phyloP scores from a whole-genome alignment of 2,888 invertebrate species.

The Teleogryllus oceanicus region DNA sequence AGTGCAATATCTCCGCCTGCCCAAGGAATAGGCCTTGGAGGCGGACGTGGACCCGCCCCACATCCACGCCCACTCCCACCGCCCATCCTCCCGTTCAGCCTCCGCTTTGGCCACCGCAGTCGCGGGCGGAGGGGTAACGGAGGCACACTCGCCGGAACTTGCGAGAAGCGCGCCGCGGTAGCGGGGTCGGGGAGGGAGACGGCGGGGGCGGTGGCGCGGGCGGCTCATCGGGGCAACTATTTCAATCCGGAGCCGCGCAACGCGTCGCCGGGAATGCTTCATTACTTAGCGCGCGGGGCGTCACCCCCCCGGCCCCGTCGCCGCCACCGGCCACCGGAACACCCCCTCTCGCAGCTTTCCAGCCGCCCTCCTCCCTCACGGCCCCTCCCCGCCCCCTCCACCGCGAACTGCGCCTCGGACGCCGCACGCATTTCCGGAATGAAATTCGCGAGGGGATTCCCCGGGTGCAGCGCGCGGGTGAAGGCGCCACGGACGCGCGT shows the following conservation, averaged over 20 bases:
- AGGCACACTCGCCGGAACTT: no score
- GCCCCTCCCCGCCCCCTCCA: neutral
- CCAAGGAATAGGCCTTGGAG: no score
- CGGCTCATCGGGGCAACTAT: conserved; percentile 3
- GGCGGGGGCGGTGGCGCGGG: neutral
- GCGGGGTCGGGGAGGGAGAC: neutral
- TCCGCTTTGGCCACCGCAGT: no score
- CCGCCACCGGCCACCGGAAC: neutral
- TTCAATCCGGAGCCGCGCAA: neutral
- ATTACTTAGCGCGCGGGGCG: neutral
- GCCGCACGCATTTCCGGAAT: conserved; percentile 1
- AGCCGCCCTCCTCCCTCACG: neutral
- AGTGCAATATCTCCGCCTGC: no score
- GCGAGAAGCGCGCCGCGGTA: no score
- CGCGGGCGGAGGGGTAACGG: no score
- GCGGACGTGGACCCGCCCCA: no score
- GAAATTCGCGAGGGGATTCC: neutral
- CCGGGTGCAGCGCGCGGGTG: neutral
- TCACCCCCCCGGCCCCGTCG: neutral
- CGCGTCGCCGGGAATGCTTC: conserved; percentile 1
- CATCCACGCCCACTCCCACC: no score
- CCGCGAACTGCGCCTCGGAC: neutral
- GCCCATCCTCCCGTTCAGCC: no score
- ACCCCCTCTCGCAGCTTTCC: neutral
- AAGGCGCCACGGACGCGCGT: neutral